Evolutionary conservation across 2,797 vertebrate species (phyloP).

Genomic region (Hippopotamyrus pictus): DNA sequence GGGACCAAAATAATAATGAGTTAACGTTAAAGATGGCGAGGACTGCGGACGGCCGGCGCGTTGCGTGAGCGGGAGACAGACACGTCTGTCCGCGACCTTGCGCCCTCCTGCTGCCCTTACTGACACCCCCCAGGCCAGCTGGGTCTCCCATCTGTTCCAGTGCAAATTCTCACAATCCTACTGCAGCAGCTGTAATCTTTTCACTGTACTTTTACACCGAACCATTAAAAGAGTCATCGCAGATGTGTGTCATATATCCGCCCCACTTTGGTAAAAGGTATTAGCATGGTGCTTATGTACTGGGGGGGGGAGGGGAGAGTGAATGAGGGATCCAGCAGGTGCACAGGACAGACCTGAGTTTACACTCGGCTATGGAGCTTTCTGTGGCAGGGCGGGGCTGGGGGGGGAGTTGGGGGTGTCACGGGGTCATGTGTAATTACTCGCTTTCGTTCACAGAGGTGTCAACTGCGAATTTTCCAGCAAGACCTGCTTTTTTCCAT

Average conservation of each 20-base stretch:
- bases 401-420: conserved; percentile 44
- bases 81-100: neutral
- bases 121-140: conserved; percentile 73
- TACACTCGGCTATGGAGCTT: conserved; percentile 34
- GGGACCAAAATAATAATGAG: conserved; percentile 27
- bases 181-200: conserved; percentile 43
- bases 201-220: conserved; percentile 57
- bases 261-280: conserved; percentile 50
- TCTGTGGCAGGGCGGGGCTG: neutral
- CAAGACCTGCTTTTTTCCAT: conserved; percentile 25
- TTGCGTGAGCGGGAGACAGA: neutral
- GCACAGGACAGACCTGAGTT: conserved; percentile 35
- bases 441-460: conserved; percentile 35
- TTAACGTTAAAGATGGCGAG: neutral
- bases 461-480: conserved; percentile 35
- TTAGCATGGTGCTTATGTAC: conserved; percentile 25
- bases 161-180: conserved; percentile 44
- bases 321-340: conserved; percentile 51
- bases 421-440: conserved; percentile 50
- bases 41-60: conserved; percentile 2
- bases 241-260: conserved; percentile 64
- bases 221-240: conserved; percentile 73
- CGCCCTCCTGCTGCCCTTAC: conserved; percentile 41
- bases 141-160: conserved; percentile 76
- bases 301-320: conserved; percentile 10